phyloP scores from a whole-genome alignment of 2,113 vertebrate species.

The Neotragus pygmaeus region DNA sequence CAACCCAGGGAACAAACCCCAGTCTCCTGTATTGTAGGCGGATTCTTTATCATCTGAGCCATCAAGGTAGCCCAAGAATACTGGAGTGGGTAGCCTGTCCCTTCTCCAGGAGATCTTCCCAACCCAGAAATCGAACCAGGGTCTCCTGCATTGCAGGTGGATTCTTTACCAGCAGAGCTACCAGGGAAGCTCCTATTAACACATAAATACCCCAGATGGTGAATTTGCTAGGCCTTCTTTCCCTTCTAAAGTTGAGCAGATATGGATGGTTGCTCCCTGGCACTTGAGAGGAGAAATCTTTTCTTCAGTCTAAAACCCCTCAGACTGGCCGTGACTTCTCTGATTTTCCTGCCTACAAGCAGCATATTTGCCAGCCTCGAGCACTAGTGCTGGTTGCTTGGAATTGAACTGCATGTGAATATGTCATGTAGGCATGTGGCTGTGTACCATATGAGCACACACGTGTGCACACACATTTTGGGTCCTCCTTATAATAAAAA shows the following conservation, averaged over 20 bases:
- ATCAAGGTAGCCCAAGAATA: neutral
- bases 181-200: neutral
- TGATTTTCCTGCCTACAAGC: neutral
- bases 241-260: neutral
- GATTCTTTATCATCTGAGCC: neutral
- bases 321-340: neutral
- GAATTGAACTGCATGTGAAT: neutral
- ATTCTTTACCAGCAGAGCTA: neutral
- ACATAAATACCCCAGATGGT: neutral
- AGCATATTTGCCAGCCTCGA: neutral
- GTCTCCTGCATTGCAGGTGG: neutral
- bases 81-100: neutral
- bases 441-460: no score
- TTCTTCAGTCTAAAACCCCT: neutral
- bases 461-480: neutral
- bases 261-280: neutral
- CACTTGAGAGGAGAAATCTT: neutral
- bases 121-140: neutral
- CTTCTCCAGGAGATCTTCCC: neutral
- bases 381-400: neutral
- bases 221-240: neutral
- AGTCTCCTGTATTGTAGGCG: neutral
- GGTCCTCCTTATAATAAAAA: constrained; percentile 1
- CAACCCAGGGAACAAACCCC: neutral
- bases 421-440: neutral